phyloP scores from a whole-genome alignment of 2,888 invertebrate genomes.

The Macrosiphum euphorbiae region DNA sequence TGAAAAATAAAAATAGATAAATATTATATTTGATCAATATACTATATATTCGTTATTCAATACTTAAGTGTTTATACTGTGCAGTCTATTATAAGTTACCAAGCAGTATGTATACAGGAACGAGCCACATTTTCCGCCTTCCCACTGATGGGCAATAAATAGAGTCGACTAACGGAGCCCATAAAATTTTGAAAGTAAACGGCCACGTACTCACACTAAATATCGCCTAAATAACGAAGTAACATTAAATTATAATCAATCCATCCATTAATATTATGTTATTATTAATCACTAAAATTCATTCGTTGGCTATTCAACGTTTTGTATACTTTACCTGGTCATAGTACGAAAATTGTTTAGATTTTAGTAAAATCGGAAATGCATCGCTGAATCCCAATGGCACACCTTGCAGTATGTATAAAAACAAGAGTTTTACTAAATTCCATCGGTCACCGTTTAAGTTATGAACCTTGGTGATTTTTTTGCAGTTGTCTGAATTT shows the following conservation, averaged over 20 bases:
- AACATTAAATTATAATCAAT: background rate
- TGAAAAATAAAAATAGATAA: background rate
- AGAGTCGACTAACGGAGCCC: constrained; percentile 26
- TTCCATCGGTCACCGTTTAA: constrained; percentile 80
- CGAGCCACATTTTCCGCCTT: constrained; percentile 19
- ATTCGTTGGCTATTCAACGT: background rate
- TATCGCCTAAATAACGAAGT: background rate
- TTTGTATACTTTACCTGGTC: background rate
- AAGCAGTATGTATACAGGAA: background rate
- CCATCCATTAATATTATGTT: background rate
- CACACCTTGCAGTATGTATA: constrained; percentile 95
- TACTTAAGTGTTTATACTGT: background rate
- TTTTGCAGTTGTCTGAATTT: background rate
- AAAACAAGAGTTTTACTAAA: constrained; percentile 87
- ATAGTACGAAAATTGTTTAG: constrained; percentile 87
- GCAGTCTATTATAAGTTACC: background rate
- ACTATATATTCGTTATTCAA: background rate
- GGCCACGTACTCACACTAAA: constrained; percentile 17
- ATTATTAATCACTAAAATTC: background rate
- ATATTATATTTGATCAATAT: background rate
- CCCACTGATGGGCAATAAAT: background rate
- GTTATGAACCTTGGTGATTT: background rate
- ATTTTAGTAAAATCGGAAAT: constrained; percentile 95
- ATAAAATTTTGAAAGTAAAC: constrained; percentile 29
- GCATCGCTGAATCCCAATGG: constrained; percentile 94